Evolutionary conservation across 2,888 invertebrate species (phyloP), one percentile per base, ranked within the genome.

Genomic region (Syrista parreyssii): DNA sequence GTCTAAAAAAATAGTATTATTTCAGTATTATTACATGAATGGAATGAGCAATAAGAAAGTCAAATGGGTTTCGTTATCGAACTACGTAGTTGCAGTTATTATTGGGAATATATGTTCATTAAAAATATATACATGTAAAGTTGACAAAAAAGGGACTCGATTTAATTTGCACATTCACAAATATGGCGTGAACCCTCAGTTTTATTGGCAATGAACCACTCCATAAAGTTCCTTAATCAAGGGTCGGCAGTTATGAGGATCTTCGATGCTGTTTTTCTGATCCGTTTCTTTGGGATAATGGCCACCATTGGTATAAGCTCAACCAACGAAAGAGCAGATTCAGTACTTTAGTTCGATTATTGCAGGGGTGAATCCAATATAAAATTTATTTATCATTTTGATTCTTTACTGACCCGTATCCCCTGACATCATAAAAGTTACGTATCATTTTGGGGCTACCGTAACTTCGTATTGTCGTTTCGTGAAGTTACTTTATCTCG

Each of bases 1-100:
- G 95, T 95, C 95, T 95, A 89, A 36, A 92, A 92, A 75, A 72
- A 81, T 80, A 36, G 31, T 33, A 71, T 33, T 15, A 71, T 30
- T 31, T 71, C 23, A 23, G 23, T 23, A 55, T 55, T 15, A 55
- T 9, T 23, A 6, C 55, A 55, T 23, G 23, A 55, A 55, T 15
- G 0, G 23, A 55, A 2, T 23, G 9, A 55, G 55, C 55, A 2
- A 55, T 23, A 55, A 55, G 23, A 23, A 55, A 23, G 0, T 55
- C 23, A 55, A 55, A 55, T 55, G 55, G 23, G 9, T 55, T 55
- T 55, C 55, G 23, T 55, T 55, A 23, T 23, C 6, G 55, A 55
- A 9, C 23, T 55, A 23, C 23, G 23, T 2, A 55, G 55, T 2
- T 55, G 23, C 23, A 55, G 23, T 23, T 55, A 55, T 55, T 23